Evolutionary conservation across 2,797 vertebrate genomes (phyloP).

Genomic region (Anas flavirostris): DNA sequence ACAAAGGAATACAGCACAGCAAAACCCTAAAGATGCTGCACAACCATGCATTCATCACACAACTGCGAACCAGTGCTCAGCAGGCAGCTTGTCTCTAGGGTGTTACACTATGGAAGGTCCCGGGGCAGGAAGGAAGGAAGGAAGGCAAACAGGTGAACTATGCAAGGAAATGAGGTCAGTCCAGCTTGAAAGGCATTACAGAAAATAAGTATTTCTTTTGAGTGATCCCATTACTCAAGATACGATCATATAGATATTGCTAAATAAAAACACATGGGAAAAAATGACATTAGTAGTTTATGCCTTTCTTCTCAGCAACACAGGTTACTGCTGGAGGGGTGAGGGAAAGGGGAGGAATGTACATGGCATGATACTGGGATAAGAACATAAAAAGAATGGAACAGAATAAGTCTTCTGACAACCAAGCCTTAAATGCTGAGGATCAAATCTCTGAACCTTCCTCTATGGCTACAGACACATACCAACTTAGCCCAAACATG

Average conservation of each 20-base stretch:
- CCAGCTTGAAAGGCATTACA: background rate
- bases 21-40: background rate
- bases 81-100: background rate
- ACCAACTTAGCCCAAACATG: background rate
- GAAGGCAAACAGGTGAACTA: conserved; percentile 43
- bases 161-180: conserved; percentile 60
- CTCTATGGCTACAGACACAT: background rate
- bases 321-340: background rate
- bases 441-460: background rate
- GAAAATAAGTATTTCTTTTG: background rate
- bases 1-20: background rate
- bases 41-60: background rate
- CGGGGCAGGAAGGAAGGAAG: conserved; percentile 33
- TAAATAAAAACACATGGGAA: background rate
- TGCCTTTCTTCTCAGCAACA: background rate
- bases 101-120: background rate
- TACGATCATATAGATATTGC: background rate
- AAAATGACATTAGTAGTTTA: background rate
- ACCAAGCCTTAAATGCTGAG: background rate
- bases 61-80: background rate
- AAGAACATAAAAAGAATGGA: background rate
- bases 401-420: background rate
- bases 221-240: background rate
- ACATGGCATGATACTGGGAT: background rate
- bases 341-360: background rate